Conservation (phyloP, 2,113 vertebrate genomes). For the Rissa tridactyla region DNA sequence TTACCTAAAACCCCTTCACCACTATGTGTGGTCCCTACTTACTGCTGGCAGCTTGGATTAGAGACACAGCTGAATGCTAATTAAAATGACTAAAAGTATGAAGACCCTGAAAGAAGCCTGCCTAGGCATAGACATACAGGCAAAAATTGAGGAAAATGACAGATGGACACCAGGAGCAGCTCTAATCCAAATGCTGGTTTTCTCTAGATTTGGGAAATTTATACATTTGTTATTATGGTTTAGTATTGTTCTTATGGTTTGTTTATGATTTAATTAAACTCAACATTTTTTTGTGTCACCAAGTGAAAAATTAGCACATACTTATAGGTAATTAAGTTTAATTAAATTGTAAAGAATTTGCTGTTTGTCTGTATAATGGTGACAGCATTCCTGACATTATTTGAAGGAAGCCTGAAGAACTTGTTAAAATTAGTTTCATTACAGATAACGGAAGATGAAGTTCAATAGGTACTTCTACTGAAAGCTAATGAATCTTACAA, state of each 20-base stretch:
- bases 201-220: background rate
- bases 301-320: background rate
- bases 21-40: background rate
- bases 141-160: background rate
- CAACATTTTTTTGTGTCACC: background rate
- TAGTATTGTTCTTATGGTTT: background rate
- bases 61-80: background rate
- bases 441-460: background rate
- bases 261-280: background rate
- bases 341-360: background rate
- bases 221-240: background rate
- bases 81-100: background rate
- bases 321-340: background rate
- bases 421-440: background rate
- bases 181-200: background rate
- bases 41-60: background rate
- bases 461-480: background rate
- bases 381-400: background rate
- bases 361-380: background rate
- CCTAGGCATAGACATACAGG: rapidly evolving
- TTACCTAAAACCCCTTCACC: background rate
- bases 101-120: background rate
- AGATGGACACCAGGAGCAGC: background rate
- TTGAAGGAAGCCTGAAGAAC: background rate
- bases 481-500: background rate